Evolutionary conservation across 2,113 vertebrate genomes (phyloP), one percentile per base, ranked within the genome.

Genomic region (Gnathonemus echidnorhynchus): DNA sequence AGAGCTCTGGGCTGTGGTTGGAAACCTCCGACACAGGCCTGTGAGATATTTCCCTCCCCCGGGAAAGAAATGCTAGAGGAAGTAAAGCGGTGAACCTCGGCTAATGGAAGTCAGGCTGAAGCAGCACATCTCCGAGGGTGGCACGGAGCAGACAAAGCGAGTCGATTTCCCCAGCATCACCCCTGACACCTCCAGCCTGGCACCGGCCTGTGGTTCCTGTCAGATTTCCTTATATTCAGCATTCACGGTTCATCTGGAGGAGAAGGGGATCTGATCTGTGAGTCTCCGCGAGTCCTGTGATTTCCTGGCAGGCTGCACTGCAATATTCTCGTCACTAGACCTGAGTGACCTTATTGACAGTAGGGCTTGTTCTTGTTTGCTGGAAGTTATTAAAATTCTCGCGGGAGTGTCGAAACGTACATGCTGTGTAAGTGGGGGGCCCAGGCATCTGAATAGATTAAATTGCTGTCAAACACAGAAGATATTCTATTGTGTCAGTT

Each of bases 311-410:
- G 49, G 50, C 15, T 17, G 8, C 13, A 53, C 50, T 87, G 50
- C 86, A 87, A 62, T 88, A 88, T 88, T 46, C 87, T 66, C 87
- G 2, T 56, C 56, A 66, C 31, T 66, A 31, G 31, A 39, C 35
- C 87, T 88, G 52, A 39, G 87, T 53, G 53, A 66, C 87, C 56
- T 24, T 88, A 66, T 88, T 88, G 87, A 58, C 87, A 58, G 10
- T 45, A 21, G 87, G 35, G 35, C 15, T 53, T 87, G 49, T 53
- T 53, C 50, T 39, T 87, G 86, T 56, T 87, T 87, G 50, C 86
- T 39, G n/a, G 86, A 56, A 87, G 86, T 87, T 87, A 87, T 87
- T 87, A 87, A 87, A 86, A 87, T 53, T 48, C 86, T 87, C 11
- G 31, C 31, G 86, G 86, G 86, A 27, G 86, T 27, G 15, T 86